These are phyloP conservation scores for Germaria angustata DNA, from an alignment of 2,888 invertebrate species.

Conservation along the genomic window DNA sequence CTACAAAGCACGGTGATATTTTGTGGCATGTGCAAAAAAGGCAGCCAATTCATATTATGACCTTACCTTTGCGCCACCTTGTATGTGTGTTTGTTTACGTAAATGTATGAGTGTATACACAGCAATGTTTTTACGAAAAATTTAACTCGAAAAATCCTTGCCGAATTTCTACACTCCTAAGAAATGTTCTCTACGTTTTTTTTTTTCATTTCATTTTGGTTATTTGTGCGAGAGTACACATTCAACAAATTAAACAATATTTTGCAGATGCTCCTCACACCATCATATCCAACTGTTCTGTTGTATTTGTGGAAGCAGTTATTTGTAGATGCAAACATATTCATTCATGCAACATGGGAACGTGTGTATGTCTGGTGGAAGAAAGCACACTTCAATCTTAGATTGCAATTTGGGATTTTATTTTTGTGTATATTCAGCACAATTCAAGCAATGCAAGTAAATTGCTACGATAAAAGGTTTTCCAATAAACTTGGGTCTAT, in stretches of 20 bases:
- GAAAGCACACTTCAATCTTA: constrained; percentile 24
- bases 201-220: neutral
- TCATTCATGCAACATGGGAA: neutral
- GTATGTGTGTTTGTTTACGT: no score
- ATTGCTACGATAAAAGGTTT: constrained; percentile 22
- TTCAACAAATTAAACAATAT: constrained; percentile 45
- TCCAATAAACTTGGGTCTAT: no score
- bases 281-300: neutral
- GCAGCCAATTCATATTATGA: no score
- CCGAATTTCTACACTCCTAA: neutral
- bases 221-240: neutral
- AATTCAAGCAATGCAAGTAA: constrained; percentile 44
- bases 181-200: no score
- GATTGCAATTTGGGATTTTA: constrained; percentile 40
- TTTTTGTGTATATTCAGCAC: constrained; percentile 44
- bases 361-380: neutral
- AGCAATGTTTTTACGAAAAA: neutral
- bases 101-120: no score
- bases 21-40: no score
- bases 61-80: no score
- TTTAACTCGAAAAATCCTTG: neutral
- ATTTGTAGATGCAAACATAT: constrained; percentile 12
- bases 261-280: constrained; percentile 40
- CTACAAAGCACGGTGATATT: no score
- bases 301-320: neutral